These are phyloP conservation scores for Tigriopus japonicus DNA, from an alignment of 1,140 invertebrate genomes.

Conservation along the genomic window DNA sequence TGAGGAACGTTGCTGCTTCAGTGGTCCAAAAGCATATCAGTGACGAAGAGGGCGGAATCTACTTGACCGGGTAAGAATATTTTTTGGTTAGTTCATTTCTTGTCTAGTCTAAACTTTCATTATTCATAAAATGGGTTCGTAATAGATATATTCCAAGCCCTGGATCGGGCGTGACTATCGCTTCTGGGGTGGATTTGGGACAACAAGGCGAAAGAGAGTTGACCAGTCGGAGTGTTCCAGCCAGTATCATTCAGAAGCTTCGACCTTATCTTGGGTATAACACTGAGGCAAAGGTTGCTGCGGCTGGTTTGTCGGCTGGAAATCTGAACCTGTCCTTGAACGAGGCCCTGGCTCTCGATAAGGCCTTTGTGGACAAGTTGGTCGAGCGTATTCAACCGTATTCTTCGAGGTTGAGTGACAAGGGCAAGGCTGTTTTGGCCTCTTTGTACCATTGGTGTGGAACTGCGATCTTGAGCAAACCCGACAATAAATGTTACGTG, in stretches of 20 bases:
- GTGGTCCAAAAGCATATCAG: background rate
- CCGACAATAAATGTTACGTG: background rate
- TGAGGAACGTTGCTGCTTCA: background rate
- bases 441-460: background rate
- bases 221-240: background rate
- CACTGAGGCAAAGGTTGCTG: background rate
- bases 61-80: background rate
- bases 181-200: background rate
- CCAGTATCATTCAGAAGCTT: background rate
- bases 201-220: background rate
- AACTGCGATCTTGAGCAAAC: background rate
- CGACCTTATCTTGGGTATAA: background rate
- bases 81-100: no score
- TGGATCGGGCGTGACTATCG: background rate
- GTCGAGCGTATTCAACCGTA: background rate
- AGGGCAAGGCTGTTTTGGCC: background rate
- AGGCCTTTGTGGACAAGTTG: background rate
- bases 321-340: background rate
- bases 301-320: background rate
- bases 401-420: background rate
- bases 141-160: background rate
- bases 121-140: background rate
- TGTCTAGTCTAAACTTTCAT: no score
- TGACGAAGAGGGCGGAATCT: background rate
- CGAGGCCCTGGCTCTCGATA: background rate